Conservation (phyloP, 1,140 invertebrate species). For the Hyphantria cunea region DNA sequence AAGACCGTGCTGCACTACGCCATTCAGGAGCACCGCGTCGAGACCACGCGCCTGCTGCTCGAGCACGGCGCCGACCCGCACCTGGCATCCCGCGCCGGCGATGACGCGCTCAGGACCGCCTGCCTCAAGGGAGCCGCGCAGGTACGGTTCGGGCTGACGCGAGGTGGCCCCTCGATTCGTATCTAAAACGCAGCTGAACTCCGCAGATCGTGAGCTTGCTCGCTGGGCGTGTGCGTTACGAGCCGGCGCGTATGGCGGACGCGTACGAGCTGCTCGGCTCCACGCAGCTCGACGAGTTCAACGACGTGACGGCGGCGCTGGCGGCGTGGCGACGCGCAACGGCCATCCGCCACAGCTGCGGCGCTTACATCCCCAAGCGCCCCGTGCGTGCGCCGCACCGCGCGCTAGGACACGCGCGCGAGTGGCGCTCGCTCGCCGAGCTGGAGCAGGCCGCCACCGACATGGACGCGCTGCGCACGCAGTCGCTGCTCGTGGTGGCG, state of each 20-base stretch:
- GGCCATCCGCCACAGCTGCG: conserved; percentile 64
- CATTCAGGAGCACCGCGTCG: conserved; percentile 93
- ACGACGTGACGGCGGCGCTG: conserved; percentile 85
- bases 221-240: conserved; percentile 84
- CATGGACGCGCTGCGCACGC: conserved; percentile 90
- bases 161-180: neutral
- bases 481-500: conserved; percentile 92
- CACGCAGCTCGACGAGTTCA: conserved; percentile 92
- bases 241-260: conserved; percentile 87
- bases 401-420: conserved; percentile 84
- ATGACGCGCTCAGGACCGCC: conserved; percentile 95
- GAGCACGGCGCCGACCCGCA: conserved; percentile 90
- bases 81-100: conserved; percentile 90
- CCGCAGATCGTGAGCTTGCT: conserved; percentile 90
- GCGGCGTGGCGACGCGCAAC: conserved; percentile 87
- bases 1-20: conserved; percentile 97
- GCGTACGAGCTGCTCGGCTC: conserved; percentile 92
- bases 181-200: conserved; percentile 88
- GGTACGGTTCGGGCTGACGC: neutral
- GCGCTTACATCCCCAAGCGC: conserved; percentile 43
- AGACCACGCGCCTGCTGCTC: conserved; percentile 92
- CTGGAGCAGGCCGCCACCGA: conserved; percentile 88
- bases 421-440: conserved; percentile 88
- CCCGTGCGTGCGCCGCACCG: conserved; percentile 76
- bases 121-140: conserved; percentile 93